Evolutionary conservation across 1,140 invertebrate species (phyloP), one percentile per base, ranked within the genome.

Genomic region (Helicoverpa zea): DNA sequence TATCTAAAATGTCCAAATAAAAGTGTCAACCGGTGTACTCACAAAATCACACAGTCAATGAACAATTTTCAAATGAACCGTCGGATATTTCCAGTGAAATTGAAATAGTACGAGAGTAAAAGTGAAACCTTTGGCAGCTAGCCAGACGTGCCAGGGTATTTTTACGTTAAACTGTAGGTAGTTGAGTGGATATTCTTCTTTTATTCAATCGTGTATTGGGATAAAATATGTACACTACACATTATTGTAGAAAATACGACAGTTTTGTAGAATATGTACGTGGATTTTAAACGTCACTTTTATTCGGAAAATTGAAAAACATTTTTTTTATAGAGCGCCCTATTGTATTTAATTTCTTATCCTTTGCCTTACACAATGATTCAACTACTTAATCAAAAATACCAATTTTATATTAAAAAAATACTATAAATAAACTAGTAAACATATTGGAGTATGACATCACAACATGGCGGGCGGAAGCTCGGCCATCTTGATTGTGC

Each of bases 401-500:
- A 13, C 12, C 11, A 10, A 30, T 72, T n/a, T 54, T n/a, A 29
- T 70, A 13, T 13, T 13, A 30, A 72, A 72, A 73, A 56, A 58
- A 11, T n/a, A 16, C 54, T 43, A 18, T 13, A 5, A 63, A 63
- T 63, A 43, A 63, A 43, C 47, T 61, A 29, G 73, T 76, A 63
- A 76, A 76, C 73, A 76, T 14, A 47, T 75, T 61, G 47, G 43
- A 63, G 73, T 63, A 75, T 59, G 56, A 76, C 43, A 74, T 75
- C 63, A 58, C 87, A 89, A 91, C 84, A 91, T 90, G 88, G 90
- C 90, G 61, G 84, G 84, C 88, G 89, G 89, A 92, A 83, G 88
- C 86, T 85, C 86, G 81, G 89, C 91, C 90, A 93, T 92, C 89
- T 93, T 92, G 91, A 91, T 92, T 93, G 87, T 83, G 87, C 85